These are phyloP conservation scores for Diarsia dahlii DNA, from an alignment of 2,888 invertebrate genomes.

Conservation along the genomic window DNA sequence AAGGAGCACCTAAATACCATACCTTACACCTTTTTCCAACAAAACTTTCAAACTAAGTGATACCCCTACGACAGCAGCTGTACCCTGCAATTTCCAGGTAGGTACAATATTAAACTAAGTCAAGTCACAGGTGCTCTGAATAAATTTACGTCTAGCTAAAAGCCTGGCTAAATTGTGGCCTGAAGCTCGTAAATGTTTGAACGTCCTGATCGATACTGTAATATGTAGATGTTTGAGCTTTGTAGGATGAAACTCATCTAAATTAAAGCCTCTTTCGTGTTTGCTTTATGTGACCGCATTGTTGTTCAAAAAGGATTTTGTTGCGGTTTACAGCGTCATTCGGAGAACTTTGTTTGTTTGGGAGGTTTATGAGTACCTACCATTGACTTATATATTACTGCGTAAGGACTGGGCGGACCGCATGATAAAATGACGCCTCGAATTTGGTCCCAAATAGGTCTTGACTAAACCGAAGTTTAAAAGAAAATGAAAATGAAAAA, in stretches of 20 bases:
- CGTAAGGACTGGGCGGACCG: no score
- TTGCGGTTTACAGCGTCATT: not conserved
- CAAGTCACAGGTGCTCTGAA: constrained; percentile 62
- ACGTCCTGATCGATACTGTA: constrained; percentile 36
- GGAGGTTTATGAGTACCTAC: not conserved
- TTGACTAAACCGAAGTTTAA: no score
- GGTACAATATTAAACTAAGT: constrained; percentile 58
- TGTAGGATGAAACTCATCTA: not conserved
- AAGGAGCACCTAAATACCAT: not conserved
- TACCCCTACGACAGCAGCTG: constrained; percentile 58
- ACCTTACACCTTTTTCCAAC: not conserved
- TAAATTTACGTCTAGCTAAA: constrained; percentile 61
- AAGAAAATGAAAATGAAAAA: no score
- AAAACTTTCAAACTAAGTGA: not conserved
- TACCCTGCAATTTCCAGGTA: constrained; percentile 40
- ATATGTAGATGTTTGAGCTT: constrained; percentile 3
- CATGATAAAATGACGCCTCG: no score
- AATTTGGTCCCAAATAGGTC: no score
- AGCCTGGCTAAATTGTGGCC: constrained; percentile 52
- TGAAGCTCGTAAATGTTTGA: constrained; percentile 50
- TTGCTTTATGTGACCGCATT: not conserved
- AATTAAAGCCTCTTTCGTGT: not conserved
- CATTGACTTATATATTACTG: no score
- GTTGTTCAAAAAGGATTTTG: not conserved
- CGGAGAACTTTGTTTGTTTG: not conserved